Percentiles rank a stretch among this genome's conserved stretches.
Evolutionary conservation across 2,113 vertebrate genomes (phyloP).

Genomic region (Pseudopodoces humilis): DNA sequence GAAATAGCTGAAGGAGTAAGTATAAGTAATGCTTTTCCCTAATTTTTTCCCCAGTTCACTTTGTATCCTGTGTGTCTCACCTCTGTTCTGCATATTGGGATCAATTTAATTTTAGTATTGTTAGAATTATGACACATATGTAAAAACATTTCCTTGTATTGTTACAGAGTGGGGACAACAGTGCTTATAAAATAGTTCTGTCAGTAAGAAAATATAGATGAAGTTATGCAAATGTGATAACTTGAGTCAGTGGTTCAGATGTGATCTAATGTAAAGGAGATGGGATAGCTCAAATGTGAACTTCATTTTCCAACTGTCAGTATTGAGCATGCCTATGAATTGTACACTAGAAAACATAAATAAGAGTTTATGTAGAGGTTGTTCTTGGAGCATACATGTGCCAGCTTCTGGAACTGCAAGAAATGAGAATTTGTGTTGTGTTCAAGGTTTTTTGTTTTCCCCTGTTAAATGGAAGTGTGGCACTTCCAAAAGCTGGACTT

Average conservation of each 20-base stretch:
- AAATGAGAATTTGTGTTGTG: neutral
- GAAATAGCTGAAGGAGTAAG: constrained; percentile 94
- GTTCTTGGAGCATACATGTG: fast-evolving
- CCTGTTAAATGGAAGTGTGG: neutral
- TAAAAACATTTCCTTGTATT: neutral
- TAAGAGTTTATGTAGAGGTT: neutral
- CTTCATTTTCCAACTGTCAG: neutral
- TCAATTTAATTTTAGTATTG: neutral
- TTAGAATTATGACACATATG: neutral
- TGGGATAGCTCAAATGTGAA: neutral
- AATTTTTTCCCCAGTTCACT: neutral
- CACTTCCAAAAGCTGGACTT: neutral
- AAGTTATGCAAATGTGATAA: neutral
- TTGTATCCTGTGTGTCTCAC: neutral
- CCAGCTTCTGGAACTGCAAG: neutral
- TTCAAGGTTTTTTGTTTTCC: fast-evolving
- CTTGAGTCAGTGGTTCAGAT: neutral
- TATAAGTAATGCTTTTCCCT: neutral
- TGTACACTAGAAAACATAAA: neutral
- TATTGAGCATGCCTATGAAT: neutral
- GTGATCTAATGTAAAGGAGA: neutral
- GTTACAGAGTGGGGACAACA: neutral
- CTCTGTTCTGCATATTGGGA: neutral
- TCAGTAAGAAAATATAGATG: neutral
- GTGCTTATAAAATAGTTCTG: neutral